Conservation (phyloP, 2,888 invertebrate species). For the Calliphora vomitoria region DNA sequence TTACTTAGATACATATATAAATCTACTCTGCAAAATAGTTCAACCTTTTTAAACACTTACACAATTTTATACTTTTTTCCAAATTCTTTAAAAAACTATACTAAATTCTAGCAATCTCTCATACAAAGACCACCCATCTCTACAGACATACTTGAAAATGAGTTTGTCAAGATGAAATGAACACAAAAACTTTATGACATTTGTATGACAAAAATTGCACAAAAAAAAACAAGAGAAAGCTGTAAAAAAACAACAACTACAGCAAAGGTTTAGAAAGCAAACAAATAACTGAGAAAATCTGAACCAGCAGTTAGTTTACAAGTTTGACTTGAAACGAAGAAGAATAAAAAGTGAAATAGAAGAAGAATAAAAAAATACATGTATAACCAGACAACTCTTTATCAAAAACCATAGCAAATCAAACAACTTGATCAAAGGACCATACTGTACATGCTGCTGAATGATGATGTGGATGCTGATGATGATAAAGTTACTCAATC, state of each 20-base stretch:
- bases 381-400: conserved; percentile 54
- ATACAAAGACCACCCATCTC: conserved; percentile 7
- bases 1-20: no score
- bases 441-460: conserved; percentile 21
- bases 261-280: conserved; percentile 32
- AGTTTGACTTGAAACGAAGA: conserved; percentile 13
- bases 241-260: background rate
- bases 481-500: conserved; percentile 57
- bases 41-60: background rate
- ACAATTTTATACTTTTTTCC: background rate
- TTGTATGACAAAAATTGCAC: conserved; percentile 34
- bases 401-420: conserved; percentile 43
- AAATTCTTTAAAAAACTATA: conserved; percentile 6
- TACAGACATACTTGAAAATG: conserved; percentile 22
- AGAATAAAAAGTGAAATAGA: background rate
- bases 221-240: background rate
- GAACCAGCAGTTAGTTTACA: conserved; percentile 56
- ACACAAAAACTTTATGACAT: conserved; percentile 54
- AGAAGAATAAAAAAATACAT: background rate
- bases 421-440: conserved; percentile 47
- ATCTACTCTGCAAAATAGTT: background rate
- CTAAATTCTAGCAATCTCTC: conserved; percentile 22
- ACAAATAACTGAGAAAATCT: background rate
- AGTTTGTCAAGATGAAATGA: conserved; percentile 21
- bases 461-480: background rate